These are phyloP conservation scores for Brachylomia viminalis DNA, from an alignment of 2,888 invertebrate genomes.

Conservation along the genomic window DNA sequence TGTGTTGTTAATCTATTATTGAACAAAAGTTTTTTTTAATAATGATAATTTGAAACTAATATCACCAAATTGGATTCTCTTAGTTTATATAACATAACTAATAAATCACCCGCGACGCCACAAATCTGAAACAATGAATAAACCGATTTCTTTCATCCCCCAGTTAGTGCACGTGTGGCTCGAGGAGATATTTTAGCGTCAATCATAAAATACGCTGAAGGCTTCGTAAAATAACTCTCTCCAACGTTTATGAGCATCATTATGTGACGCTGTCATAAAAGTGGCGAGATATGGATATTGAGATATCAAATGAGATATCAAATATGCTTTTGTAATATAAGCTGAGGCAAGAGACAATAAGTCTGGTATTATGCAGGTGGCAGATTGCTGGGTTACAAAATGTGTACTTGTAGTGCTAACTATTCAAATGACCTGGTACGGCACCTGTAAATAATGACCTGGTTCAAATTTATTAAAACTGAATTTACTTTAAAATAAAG, in stretches of 20 bases:
- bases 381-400: constrained; percentile 8
- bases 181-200: constrained; percentile 13
- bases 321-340: constrained; percentile 30
- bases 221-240: constrained; percentile 33
- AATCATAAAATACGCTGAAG: constrained; percentile 36
- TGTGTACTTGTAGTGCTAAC: not conserved
- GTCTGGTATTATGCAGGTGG: not conserved
- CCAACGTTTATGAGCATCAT: constrained; percentile 29
- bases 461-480: too few species aligned
- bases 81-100: not conserved
- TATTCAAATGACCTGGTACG: too few species aligned
- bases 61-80: not conserved
- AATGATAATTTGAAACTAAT: not conserved
- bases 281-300: constrained; percentile 24
- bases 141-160: too few species aligned
- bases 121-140: not conserved
- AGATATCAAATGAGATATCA: constrained; percentile 33
- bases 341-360: constrained; percentile 14
- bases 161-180: not conserved
- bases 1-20: not conserved
- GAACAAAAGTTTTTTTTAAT: not conserved
- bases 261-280: constrained; percentile 31
- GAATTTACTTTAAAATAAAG: not conserved
- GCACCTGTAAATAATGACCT: not conserved
- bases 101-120: not conserved